Evolutionary conservation across 2,113 vertebrate species (phyloP), one percentile per base, ranked within the genome.

Genomic region (Atherinomorus stipes): DNA sequence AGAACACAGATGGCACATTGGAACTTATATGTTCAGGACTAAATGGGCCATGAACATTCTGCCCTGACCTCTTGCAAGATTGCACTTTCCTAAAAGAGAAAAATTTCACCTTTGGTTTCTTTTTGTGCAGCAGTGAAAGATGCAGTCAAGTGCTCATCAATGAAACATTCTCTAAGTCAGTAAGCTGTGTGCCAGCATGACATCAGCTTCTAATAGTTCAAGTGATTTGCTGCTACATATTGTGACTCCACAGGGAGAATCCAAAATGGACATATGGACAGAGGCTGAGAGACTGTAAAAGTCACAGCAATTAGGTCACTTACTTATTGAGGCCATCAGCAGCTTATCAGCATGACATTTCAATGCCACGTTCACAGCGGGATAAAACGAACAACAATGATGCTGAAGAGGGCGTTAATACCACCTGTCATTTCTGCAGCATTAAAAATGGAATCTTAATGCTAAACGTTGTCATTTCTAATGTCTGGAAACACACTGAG

Each of bases 21-120:
- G 83, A 90, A 60, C 42, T 66, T 78, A 89, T 85, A 81, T 89
- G 78, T 86, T 91, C 77, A 68, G 56, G 81, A 75, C 65, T 80
- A 88, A 90, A 91, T 90, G 88, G 86, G 54, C 83, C 85, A 72
- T 89, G 81, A 90, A 87, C 83, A 86, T 70, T 87, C 73, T 67
- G 65, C 56, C 42, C 66, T 84, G 85, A 86, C 77, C 81, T 80
- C 79, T 69, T 77, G 65, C 42, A 71, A 77, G 51, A 71, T 40
- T 75, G 57, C 65, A 58, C 80, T 58, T 77, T 60, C n/a, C 71
- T 76, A 61, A 74, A 69, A 64, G 28, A 80, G 71, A 84, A 78
- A 77, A 87, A 73, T 64, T 62, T 61, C 69, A 68, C 74, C 80
- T 80, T 75, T 64, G 40, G 54, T 26, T 6, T 54, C 19, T 8